These are phyloP conservation scores for Hemicentrotus pulcherrimus DNA, from an alignment of 35 echinoderm and acorn worm species.

Conservation along the genomic window DNA sequence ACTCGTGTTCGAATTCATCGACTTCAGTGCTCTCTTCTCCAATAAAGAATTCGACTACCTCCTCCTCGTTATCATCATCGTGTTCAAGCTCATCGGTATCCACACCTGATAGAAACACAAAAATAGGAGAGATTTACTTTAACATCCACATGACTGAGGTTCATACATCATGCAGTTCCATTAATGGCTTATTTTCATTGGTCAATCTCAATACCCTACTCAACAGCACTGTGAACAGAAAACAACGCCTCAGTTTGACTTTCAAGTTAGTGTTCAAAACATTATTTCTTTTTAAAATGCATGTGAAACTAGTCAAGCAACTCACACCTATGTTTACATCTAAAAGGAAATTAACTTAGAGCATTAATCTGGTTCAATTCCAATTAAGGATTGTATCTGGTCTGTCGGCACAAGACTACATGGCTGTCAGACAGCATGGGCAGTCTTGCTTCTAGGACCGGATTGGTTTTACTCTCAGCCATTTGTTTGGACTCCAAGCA, in stretches of 20 bases:
- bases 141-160: not conserved
- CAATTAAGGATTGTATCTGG: conserved; percentile 21
- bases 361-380: too few species aligned
- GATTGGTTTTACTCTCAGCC: conserved; percentile 13
- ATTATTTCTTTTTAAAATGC: too few species aligned
- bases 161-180: not conserved
- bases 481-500: conserved; percentile 36
- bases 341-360: too few species aligned
- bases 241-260: too few species aligned
- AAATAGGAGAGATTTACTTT: not conserved
- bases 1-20: conserved; percentile 94
- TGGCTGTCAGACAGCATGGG: conserved; percentile 30
- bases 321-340: too few species aligned
- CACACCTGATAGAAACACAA: conserved; percentile 54
- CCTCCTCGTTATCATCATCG: conserved; percentile 76
- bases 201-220: too few species aligned
- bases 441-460: conserved; percentile 34
- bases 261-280: too few species aligned
- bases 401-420: conserved; percentile 48
- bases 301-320: too few species aligned
- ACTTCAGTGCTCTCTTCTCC: conserved; percentile 94
- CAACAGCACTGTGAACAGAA: too few species aligned
- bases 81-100: conserved; percentile 80
- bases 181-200: not conserved
- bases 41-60: conserved; percentile 98